These are phyloP conservation scores for Actias luna DNA, from an alignment of 2,888 invertebrate species.

Conservation along the genomic window DNA sequence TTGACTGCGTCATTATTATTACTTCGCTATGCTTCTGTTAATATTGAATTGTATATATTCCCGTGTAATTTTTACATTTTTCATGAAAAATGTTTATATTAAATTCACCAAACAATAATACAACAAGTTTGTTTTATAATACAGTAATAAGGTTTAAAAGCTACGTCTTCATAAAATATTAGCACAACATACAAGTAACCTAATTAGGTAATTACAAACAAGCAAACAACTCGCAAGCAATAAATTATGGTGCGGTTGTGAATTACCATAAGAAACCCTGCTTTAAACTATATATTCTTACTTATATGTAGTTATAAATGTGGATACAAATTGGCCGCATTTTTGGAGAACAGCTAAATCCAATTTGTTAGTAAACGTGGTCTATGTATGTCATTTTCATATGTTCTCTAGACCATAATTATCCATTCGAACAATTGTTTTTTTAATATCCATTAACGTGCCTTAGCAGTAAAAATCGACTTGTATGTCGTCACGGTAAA, in stretches of 20 bases:
- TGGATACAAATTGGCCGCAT: neutral
- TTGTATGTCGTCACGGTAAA: no score
- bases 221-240: constrained; percentile 27
- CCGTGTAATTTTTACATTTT: neutral
- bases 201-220: constrained; percentile 23
- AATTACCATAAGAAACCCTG: neutral
- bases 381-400: no score
- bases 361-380: no score
- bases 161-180: constrained; percentile 11
- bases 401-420: no score
- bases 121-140: neutral
- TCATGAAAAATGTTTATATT: neutral
- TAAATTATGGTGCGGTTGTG: constrained; percentile 23
- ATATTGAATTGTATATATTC: neutral
- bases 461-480: no score
- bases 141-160: neutral
- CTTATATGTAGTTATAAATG: neutral
- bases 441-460: no score
- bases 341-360: no score
- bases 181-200: constrained; percentile 17
- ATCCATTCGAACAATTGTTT: no score
- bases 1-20: no score
- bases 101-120: neutral
- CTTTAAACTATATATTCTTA: neutral
- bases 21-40: no score